Evolutionary conservation across 2,797 vertebrate species (phyloP), one percentile per base, ranked within the genome.

Genomic region (Gymnocypris eckloni): DNA sequence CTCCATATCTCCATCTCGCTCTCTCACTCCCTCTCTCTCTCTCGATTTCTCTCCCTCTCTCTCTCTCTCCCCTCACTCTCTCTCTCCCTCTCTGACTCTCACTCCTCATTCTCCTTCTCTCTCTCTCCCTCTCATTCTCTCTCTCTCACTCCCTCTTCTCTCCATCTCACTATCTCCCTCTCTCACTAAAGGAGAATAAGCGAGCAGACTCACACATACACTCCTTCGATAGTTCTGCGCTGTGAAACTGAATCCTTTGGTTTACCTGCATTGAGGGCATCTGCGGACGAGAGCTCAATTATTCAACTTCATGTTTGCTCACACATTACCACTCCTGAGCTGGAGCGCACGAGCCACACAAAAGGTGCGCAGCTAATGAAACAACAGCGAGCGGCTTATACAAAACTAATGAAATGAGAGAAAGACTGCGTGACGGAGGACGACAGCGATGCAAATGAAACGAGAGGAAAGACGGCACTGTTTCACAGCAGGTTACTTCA

Each of bases 291-390:
- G 22, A 80, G 69, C 85, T 84, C 83, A 86, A 84, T 87, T 85
- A 89, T 90, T 86, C 70, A 77, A 61, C 61, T 81, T 70, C 54
- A 54, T 87, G 83, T 89, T 87, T 88, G 73, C 76, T 89, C 64
- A 79, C 76, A 82, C 39, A 84, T 76, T 84, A 73, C 70, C 79
- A 76, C 85, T 48, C 73, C 81, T 71, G 67, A 82, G 54, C 54
- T 37, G 25, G 67, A 87, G 70, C 13, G 80, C 48, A 50, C 25
- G 11, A 48, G 72, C 70, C 83, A 37, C 48, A 52, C 61, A 70
- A 78, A 86, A 86, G 48, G 48, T 84, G 33, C 15, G 11, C 33
- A 18, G 10, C 67, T 82, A 81, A 89, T 87, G 28, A 83, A 82
- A 85, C 82, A 79, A 80, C 25, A 41, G 50, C 6, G 39, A 79